Evolutionary conservation across 2,113 vertebrate genomes (phyloP), one percentile per base, ranked within the genome.

Genomic region (Drymodes brunneopygia): DNA sequence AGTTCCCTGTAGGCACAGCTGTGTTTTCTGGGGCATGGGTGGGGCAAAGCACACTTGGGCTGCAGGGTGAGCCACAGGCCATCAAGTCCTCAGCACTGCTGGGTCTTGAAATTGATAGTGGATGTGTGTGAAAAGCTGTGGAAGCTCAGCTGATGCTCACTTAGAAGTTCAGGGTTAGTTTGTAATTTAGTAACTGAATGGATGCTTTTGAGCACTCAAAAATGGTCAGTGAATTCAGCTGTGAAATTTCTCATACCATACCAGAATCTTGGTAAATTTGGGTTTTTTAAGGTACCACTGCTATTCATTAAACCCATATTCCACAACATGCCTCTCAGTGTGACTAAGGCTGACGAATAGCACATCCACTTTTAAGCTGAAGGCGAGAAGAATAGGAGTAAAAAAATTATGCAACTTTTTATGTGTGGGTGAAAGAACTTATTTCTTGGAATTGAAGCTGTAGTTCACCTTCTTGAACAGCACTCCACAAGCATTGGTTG

Each of bases 41-140:
- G 8, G 21, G 24, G 36, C 31, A 20, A 15, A 65, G 15, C 36
- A 28, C 2, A 0, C 31, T 40, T 0, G 5, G 31, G 17, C n/a
- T 75, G 44, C 35, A 38, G 23, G 23, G 38, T 36, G 64, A 56
- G 7, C 33, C 9, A 2, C 4, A 0, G 6, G 38, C 15, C 12
- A 4, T 21, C 38, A 38, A 8, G 2, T 31, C 36, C 54, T 69
- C 31, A 9, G 42, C 15, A 3, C 48, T 38, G 20, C 9, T 80
- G 40, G 24, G 19, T n/a, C 71, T 48, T 77, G 22, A 20, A 60
- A 1, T 54, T 10, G 5, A 8, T 16, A 27, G 20, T 33, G 44
- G 27, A 51, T 74, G 9, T 5, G 6, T 29, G 23, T 58, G n/a
- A 62, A n/a, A n/a, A 62, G n/a, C 53, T 64, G 38, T 2, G 3